Evolutionary conservation across 2,797 vertebrate species (phyloP).

Genomic region (Antennarius maculatus): DNA sequence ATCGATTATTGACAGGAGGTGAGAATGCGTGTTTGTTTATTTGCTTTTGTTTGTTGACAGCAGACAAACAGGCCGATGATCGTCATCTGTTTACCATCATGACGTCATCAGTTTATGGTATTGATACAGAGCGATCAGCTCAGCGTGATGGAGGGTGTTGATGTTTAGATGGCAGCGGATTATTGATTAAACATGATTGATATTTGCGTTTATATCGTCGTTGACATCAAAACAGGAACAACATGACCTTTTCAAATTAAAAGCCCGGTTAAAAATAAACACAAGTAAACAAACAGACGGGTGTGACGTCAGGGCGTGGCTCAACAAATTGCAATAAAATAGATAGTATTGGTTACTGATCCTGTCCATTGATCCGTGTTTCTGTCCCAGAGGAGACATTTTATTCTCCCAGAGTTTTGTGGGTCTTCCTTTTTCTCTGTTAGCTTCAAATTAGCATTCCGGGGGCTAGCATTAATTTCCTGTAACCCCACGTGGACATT

Average conservation of each 20-base stretch:
- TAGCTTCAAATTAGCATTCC: no score
- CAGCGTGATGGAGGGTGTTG: background rate
- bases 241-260: background rate
- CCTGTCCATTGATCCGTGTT: background rate
- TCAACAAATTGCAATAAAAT: background rate
- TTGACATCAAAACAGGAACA: background rate
- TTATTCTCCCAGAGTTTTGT: no score
- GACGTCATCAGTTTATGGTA: background rate
- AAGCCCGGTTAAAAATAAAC: background rate
- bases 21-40: background rate
- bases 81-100: background rate
- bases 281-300: background rate
- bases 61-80: background rate
- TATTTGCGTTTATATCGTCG: background rate
- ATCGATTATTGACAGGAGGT: slow-evolving; percentile 12
- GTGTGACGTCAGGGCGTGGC: slow-evolving; percentile 26
- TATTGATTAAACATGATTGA: background rate
- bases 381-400: no score
- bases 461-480: no score
- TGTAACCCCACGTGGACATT: no score
- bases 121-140: background rate
- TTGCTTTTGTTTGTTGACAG: background rate
- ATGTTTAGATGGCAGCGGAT: background rate
- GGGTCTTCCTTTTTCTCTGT: no score
- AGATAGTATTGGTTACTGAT: background rate